Percentiles rank a stretch among this genome's conserved stretches.
Evolutionary conservation across 2,797 vertebrate species (phyloP).

Genomic region (Halcyon leucocephala): DNA sequence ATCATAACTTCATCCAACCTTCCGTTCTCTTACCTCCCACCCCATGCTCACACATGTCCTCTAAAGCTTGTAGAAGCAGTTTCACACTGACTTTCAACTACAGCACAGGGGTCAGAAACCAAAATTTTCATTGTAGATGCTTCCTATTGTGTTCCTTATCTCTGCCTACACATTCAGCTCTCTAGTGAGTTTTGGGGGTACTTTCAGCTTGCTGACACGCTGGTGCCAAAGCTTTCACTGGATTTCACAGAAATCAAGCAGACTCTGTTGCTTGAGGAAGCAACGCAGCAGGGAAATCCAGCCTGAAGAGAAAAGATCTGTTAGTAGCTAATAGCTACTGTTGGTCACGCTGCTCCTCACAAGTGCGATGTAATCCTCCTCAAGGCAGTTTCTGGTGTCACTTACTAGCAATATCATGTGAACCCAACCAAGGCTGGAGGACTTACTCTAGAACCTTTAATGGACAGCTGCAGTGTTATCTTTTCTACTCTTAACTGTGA

Average conservation of each 20-base stretch:
- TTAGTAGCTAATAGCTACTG: not conserved
- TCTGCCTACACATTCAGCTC: not conserved
- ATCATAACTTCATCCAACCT: not conserved
- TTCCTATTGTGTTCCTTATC: not conserved
- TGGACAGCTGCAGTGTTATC: fast-evolving
- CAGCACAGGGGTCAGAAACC: not conserved
- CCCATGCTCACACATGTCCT: not conserved
- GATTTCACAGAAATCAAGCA: not conserved
- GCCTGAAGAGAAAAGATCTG: not conserved
- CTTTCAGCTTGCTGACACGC: not conserved
- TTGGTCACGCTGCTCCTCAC: fast-evolving
- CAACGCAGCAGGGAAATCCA: not conserved
- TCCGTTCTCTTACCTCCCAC: not conserved
- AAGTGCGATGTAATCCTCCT: not conserved
- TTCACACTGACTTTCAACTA: not conserved
- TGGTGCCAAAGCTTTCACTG: not conserved
- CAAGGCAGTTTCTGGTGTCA: not conserved
- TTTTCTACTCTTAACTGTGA: not conserved
- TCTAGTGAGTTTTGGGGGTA: not conserved
- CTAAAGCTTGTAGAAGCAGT: not conserved
- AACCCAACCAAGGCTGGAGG: not conserved
- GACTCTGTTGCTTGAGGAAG: not conserved
- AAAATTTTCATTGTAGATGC: not conserved
- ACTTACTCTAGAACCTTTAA: not conserved
- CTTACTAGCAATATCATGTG: not conserved